A percentile compares a stretch with the other conserved stretches of the same genome.
Conservation (phyloP, 2,113 vertebrate genomes). For the Periophthalmus modestus region DNA sequence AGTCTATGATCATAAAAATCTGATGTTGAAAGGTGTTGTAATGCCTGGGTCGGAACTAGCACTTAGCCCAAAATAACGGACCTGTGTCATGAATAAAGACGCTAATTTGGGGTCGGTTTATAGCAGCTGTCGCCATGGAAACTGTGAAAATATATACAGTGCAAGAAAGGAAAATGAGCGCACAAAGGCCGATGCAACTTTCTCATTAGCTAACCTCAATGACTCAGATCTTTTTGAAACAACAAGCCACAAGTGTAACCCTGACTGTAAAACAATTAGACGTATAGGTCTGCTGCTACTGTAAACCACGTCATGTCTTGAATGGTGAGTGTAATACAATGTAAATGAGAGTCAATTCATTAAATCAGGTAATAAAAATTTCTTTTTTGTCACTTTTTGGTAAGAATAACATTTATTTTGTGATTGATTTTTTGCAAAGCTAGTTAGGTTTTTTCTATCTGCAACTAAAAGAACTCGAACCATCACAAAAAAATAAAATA, state of each 20-base stretch:
- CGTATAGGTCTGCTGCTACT: neutral
- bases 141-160: constrained; percentile 54
- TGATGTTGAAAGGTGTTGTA: constrained; percentile 35
- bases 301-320: constrained; percentile 1
- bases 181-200: constrained; percentile 32
- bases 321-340: constrained; percentile 1
- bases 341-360: too few relatives aligned
- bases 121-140: constrained; percentile 50
- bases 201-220: constrained; percentile 24
- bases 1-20: constrained; percentile 41
- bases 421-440: too few relatives aligned
- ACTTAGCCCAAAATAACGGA: neutral
- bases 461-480: too few relatives aligned
- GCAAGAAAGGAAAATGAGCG: constrained; percentile 31
- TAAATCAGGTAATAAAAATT: too few relatives aligned
- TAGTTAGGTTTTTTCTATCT: too few relatives aligned
- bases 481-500: too few relatives aligned
- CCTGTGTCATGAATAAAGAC: constrained; percentile 1
- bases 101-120: constrained; percentile 14
- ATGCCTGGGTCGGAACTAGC: constrained; percentile 16
- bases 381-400: too few relatives aligned
- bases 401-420: too few relatives aligned
- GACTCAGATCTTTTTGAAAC: neutral
- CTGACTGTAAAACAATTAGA: constrained; percentile 14
- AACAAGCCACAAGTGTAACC: constrained; percentile 18